Percentiles rank a stretch among this genome's conserved stretches.
Evolutionary conservation across 2,113 vertebrate genomes (phyloP).

Genomic region (Ramphastos sulfuratus): DNA sequence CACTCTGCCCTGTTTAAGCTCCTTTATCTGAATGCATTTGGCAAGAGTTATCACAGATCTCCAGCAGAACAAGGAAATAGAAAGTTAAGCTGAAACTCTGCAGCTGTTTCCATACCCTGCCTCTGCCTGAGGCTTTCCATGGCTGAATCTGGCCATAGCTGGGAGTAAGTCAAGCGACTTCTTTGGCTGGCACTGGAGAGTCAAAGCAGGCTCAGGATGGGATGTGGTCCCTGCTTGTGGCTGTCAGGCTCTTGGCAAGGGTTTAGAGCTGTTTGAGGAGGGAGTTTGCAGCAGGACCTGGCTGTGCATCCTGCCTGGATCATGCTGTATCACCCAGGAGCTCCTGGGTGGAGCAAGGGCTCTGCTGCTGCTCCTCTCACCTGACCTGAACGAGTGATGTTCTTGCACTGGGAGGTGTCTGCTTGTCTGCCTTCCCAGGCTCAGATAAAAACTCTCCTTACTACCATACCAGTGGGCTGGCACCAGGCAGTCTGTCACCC

Average conservation of each 20-base stretch:
- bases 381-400: background rate
- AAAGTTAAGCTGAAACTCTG: background rate
- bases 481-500: background rate
- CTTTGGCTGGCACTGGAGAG: background rate
- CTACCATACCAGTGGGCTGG: background rate
- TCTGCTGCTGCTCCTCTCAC: background rate
- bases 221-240: background rate
- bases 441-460: background rate
- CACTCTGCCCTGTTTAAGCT: background rate
- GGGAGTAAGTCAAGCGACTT: background rate
- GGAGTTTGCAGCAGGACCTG: fast-evolving
- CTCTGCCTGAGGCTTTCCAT: background rate
- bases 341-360: background rate
- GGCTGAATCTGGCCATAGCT: background rate
- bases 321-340: fast-evolving
- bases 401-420: background rate
- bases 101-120: background rate
- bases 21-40: background rate
- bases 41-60: background rate
- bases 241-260: background rate
- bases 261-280: background rate
- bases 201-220: background rate
- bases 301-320: background rate
- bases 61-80: background rate
- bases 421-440: background rate